Base-by-base conservation (phyloP, 92 coral and sea anemone genomes). In the Bergia sp. region DNA sequence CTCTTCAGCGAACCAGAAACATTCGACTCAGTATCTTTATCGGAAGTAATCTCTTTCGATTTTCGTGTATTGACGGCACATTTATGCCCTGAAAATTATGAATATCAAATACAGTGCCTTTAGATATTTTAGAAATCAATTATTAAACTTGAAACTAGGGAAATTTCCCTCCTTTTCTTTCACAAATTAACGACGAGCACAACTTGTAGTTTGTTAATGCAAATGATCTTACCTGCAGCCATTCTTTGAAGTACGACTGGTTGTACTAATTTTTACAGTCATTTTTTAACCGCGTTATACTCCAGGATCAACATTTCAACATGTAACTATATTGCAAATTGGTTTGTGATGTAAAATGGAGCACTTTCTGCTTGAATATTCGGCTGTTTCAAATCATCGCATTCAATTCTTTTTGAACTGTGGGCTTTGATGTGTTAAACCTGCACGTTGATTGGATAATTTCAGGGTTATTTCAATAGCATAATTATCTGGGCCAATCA, bases 31-130 rank as follows among this genome's bases (percentile, higher is more conserved):
- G 45, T 9, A 16, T 84, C 87, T 69, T 69, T 69, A 42, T 83
- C 87, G 3, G 75, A 72, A 84, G 87, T 38, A 69, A 84, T 71
- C 37, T 67, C 87, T 45, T 29, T 84, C 23, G 87, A 18, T 71
- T 84, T 84, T 45, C 87, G 87, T 12, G 87, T 84, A 23, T 29
- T 37, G n/a, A 21, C 42, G 37, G 79, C 64, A 47, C 43, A 44
- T 21, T 84, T 84, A 5, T 84, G 87, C 79, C 87, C 87, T 84
- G 77, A 39, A 61, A 61, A 5, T 77, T 18, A 29, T 10, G 18
- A 13, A 45, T 29, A 20, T 23, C 43, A 79, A 73, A 84, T 29
- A 37, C 49, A n/a, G 20, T 18, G 65, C n/a, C 29, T 79, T 44
- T 72, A 71, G 64, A 69, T 16, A 4, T 71, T 47, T 57, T 29